Evolutionary conservation across 1,140 invertebrate species (phyloP).

Genomic region (Calephelis nemesis): DNA sequence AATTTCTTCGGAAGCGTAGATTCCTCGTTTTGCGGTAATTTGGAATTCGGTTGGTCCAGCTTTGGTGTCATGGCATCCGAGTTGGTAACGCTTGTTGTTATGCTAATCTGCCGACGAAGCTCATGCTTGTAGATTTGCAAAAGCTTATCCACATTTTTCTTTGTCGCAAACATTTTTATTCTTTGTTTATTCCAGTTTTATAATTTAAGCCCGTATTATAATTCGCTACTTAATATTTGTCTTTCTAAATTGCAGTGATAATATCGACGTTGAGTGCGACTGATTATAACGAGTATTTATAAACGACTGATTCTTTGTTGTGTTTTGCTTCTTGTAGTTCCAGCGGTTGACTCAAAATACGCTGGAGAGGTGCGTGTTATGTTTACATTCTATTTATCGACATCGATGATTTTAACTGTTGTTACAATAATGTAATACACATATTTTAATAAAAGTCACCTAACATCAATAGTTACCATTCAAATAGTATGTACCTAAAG

Average conservation of each 20-base stretch:
- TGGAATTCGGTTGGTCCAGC: conserved; percentile 56
- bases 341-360: conserved; percentile 57
- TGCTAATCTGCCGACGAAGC: conserved; percentile 78
- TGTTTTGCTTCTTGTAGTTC: conserved; percentile 65
- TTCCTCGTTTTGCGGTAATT: conserved; percentile 65
- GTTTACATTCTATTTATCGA: conserved; percentile 70
- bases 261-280: conserved; percentile 30
- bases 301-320: conserved; percentile 76
- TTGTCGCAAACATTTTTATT: conserved; percentile 70
- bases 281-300: conserved; percentile 57
- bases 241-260: background rate
- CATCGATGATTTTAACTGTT: conserved; percentile 47
- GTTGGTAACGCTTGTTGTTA: conserved; percentile 79
- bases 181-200: conserved; percentile 19
- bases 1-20: conserved; percentile 61
- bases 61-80: conserved; percentile 79
- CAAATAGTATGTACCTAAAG: no score
- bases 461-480: background rate
- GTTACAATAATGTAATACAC: background rate
- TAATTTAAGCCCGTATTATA: background rate
- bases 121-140: conserved; percentile 71
- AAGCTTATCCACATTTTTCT: conserved; percentile 66
- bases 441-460: no score
- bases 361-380: conserved; percentile 50
- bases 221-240: background rate